These are phyloP conservation scores for Pantherophis alleghaniensis DNA, from an alignment of 2,797 vertebrate species.

Conservation along the genomic window DNA sequence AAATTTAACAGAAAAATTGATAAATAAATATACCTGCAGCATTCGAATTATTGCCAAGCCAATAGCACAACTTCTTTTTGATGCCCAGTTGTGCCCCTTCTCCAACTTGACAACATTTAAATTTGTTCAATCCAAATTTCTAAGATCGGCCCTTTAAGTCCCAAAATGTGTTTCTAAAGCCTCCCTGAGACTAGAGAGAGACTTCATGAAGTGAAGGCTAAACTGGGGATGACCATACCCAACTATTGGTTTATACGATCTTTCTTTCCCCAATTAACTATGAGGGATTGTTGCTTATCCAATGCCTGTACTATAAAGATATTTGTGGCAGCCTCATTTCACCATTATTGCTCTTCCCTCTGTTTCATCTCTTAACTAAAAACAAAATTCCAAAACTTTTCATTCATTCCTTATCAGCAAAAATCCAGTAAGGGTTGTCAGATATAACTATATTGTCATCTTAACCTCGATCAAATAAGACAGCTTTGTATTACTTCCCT, in stretches of 20 bases:
- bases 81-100: not conserved
- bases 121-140: not conserved
- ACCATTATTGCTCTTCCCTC: not conserved
- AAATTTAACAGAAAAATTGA: not conserved
- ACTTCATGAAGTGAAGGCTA: not conserved
- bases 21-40: not conserved
- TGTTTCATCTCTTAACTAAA: not conserved
- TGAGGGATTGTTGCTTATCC: too few relatives aligned
- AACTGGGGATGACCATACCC: not conserved
- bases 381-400: not conserved
- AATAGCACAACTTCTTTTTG: not conserved
- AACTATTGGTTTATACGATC: not conserved
- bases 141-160: not conserved
- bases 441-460: not conserved
- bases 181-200: not conserved
- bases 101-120: not conserved
- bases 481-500: not conserved
- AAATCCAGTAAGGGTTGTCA: not conserved
- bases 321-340: not conserved
- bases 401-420: not conserved
- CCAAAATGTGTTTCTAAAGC: not conserved
- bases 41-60: not conserved
- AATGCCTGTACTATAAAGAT: not conserved
- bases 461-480: not conserved
- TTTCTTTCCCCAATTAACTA: not conserved